phyloP scores from a whole-genome alignment of 2,888 invertebrate species.

The Pristionchus maxplancki region DNA sequence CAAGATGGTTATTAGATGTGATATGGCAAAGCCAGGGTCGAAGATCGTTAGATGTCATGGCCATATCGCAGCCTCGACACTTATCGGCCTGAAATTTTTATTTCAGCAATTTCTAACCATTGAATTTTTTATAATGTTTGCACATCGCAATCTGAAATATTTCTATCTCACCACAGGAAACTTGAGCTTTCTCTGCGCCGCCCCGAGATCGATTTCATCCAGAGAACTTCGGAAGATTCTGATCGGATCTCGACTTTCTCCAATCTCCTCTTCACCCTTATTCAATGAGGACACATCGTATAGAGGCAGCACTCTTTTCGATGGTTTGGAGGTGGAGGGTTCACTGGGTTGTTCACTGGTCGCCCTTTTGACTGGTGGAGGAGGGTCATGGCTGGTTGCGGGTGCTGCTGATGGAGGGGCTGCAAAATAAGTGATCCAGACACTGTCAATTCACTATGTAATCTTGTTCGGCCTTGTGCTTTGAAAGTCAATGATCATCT shows the following conservation, averaged over 20 bases:
- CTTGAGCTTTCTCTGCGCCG: not conserved
- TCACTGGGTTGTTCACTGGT: not conserved
- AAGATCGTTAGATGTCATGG: not conserved
- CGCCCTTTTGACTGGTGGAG: not conserved
- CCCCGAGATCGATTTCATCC: not conserved
- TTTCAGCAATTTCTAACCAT: not conserved
- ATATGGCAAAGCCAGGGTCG: not conserved
- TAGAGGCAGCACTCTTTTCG: not conserved
- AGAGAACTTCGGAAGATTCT: not conserved
- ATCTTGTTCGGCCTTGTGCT: no score
- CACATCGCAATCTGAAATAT: not conserved
- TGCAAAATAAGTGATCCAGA: no score
- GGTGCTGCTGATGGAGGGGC: not conserved
- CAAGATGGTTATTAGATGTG: not conserved
- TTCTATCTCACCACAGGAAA: not conserved
- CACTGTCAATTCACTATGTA: no score
- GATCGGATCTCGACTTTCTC: not conserved
- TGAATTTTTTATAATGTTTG: not conserved
- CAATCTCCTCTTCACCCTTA: not conserved
- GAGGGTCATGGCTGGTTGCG: not conserved
- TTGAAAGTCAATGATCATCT: no score
- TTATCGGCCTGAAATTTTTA: not conserved
- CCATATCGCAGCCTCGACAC: not conserved
- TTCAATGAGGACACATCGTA: not conserved
- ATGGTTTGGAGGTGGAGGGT: not conserved